Evolutionary conservation across 2,113 vertebrate genomes (phyloP).

Genomic region (Haemorhous mexicanus): DNA sequence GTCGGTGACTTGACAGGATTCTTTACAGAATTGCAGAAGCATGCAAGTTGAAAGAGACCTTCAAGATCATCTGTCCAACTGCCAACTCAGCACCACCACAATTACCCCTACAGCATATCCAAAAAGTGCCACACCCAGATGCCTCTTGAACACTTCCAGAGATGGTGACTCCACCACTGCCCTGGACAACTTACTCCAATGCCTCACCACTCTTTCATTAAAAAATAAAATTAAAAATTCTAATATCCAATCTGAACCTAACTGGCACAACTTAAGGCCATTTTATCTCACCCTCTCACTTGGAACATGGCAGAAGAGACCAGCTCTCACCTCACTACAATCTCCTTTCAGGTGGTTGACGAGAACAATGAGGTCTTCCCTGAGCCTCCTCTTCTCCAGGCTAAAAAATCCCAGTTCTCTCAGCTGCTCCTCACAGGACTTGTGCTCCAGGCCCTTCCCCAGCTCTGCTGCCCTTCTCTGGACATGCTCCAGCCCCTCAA

Average conservation of each 20-base stretch:
- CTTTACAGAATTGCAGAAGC: background rate
- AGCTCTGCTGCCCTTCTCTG: fast-evolving
- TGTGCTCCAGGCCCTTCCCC: background rate
- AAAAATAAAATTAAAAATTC: background rate
- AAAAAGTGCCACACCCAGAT: background rate
- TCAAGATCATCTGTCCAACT: background rate
- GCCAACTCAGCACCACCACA: background rate
- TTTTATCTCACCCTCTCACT: background rate
- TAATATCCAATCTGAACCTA: background rate
- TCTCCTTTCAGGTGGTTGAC: background rate
- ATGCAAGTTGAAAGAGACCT: background rate
- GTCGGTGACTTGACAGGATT: background rate
- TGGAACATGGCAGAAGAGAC: background rate
- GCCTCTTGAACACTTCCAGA: background rate
- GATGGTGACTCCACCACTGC: background rate
- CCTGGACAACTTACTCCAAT: background rate
- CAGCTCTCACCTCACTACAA: background rate
- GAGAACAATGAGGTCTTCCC: background rate
- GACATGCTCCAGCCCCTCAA: fast-evolving
- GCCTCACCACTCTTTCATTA: background rate
- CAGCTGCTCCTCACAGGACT: background rate
- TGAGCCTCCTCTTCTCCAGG: background rate
- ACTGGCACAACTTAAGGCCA: background rate
- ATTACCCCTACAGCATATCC: background rate
- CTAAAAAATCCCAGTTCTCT: background rate